A percentile compares a stretch with the other conserved stretches of the same genome.
These are phyloP conservation scores for Eupleurogrammus muticus DNA, from an alignment of 2,797 vertebrate species.

Conservation along the genomic window DNA sequence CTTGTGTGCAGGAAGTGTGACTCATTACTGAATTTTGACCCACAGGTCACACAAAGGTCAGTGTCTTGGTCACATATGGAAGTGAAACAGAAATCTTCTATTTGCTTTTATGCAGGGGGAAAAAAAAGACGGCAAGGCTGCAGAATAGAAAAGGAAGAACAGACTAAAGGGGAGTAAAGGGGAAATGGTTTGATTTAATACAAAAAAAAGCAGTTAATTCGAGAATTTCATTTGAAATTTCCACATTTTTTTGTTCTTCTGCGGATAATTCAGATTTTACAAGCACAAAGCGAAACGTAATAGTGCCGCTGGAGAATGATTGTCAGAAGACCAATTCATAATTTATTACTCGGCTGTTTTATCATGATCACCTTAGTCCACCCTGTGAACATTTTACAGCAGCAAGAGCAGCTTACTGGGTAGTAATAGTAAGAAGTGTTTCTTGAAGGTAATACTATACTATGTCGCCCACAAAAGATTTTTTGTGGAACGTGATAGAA, in stretches of 20 bases:
- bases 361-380: neutral
- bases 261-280: neutral
- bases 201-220: neutral
- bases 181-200: neutral
- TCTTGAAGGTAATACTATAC: too few relatives aligned
- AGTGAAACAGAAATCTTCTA: conserved; percentile 25
- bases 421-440: conserved; percentile 3
- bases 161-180: conserved; percentile 6
- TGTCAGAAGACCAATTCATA: conserved; percentile 27
- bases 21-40: neutral
- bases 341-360: neutral
- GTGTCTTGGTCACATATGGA: conserved; percentile 28
- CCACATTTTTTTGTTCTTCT: neutral
- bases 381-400: neutral
- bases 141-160: neutral
- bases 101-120: neutral
- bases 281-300: neutral
- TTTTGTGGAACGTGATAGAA: too few relatives aligned
- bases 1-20: conserved; percentile 16
- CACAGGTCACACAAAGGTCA: conserved; percentile 1
- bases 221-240: neutral
- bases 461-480: too few relatives aligned
- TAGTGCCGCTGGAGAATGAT: conserved; percentile 20
- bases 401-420: neutral
- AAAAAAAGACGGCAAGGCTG: conserved; percentile 1